Conservation (phyloP, 2,113 vertebrate species). For the Larimichthys polyactis region DNA sequence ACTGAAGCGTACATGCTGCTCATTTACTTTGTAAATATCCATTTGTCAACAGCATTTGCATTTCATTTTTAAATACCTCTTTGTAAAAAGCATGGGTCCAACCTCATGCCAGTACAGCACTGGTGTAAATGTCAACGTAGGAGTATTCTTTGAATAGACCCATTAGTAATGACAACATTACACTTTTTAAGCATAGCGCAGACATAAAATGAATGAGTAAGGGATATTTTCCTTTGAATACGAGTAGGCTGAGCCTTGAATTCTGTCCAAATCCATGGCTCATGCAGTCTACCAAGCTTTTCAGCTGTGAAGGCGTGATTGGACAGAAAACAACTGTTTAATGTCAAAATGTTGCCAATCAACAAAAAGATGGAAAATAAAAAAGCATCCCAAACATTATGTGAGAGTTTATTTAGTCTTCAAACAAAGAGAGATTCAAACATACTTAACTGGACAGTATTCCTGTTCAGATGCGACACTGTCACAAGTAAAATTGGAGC, state of each 20-base stretch:
- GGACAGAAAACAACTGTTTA: background rate
- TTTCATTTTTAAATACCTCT: background rate
- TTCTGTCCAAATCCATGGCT: conserved; percentile 6
- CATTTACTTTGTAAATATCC: conserved; percentile 17
- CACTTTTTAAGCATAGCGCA: conserved; percentile 8
- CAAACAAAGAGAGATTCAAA: background rate
- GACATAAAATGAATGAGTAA: conserved; percentile 10
- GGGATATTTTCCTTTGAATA: conserved; percentile 23
- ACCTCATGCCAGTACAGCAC: conserved; percentile 3
- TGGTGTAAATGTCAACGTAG: conserved; percentile 31
- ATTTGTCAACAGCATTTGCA: background rate
- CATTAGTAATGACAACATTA: conserved; percentile 33
- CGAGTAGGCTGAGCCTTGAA: conserved; percentile 12
- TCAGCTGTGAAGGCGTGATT: background rate
- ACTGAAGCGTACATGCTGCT: background rate
- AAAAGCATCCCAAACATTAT: background rate
- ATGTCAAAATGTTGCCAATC: conserved; percentile 14
- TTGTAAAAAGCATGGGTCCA: conserved; percentile 10
- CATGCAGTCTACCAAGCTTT: background rate
- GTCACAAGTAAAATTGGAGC: background rate
- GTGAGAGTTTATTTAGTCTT: background rate
- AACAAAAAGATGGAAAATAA: background rate
- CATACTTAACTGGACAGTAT: background rate
- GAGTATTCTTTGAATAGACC: conserved; percentile 38
- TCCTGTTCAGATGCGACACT: conserved; percentile 1